Evolutionary conservation across 1,140 invertebrate genomes (phyloP).

Genomic region (Cheumatopsyche charites): DNA sequence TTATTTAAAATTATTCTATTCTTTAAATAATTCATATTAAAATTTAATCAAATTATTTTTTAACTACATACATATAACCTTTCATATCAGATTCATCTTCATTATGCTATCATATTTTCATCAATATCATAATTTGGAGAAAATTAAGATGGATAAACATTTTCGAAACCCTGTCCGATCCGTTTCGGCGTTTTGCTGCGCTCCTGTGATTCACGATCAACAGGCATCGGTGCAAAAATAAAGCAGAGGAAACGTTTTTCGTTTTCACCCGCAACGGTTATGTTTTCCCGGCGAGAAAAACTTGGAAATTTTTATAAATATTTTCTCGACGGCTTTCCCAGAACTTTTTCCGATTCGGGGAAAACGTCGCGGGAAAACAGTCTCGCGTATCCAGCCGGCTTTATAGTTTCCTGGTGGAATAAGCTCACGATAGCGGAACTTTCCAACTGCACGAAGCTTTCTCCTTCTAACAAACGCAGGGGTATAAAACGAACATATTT

Average conservation of each 20-base stretch:
- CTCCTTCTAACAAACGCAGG: conserved; percentile 45
- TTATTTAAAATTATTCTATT: too few species aligned
- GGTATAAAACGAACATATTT: conserved; percentile 21
- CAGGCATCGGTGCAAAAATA: conserved; percentile 29
- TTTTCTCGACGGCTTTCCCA: conserved; percentile 18
- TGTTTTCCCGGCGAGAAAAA: conserved; percentile 28
- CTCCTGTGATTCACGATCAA: conserved; percentile 31
- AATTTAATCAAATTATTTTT: too few species aligned
- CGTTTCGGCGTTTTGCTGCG: neutral
- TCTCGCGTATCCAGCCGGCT: neutral
- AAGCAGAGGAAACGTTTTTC: neutral
- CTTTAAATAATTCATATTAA: too few species aligned
- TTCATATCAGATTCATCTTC: too few species aligned
- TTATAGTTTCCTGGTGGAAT: conserved; percentile 50
- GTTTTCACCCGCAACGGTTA: neutral
- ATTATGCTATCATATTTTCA: too few species aligned
- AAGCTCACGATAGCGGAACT: conserved; percentile 48
- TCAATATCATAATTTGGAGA: too few species aligned
- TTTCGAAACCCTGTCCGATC: neutral
- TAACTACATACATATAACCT: too few species aligned
- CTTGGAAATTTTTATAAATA: conserved; percentile 36
- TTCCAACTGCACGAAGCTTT: conserved; percentile 41
- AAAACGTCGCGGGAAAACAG: neutral
- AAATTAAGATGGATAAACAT: neutral
- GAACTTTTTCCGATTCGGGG: neutral